A percentile compares a stretch with the other conserved stretches of the same genome.
Evolutionary conservation across 2,888 invertebrate species (phyloP).

Genomic region (Ommatoiulus sabulosus): DNA sequence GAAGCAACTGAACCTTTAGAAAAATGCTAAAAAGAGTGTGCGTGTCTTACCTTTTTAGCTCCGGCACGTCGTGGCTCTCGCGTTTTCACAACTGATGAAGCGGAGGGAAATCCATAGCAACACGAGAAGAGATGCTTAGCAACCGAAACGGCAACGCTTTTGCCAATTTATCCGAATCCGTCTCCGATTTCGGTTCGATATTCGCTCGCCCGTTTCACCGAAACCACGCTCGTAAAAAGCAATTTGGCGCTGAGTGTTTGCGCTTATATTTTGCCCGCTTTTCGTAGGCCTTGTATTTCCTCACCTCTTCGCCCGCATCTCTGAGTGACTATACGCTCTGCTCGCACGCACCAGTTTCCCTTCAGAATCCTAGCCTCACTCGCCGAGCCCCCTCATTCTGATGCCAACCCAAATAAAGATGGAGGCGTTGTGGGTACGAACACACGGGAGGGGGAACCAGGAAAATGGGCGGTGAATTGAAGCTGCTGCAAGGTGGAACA

Average conservation of each 20-base stretch:
- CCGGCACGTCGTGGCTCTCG: not conserved
- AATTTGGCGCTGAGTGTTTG: not conserved
- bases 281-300: not conserved
- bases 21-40: not conserved
- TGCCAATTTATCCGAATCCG: not conserved
- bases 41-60: constrained; percentile 15
- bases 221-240: not conserved
- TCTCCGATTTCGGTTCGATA: constrained; percentile 40
- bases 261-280: not conserved
- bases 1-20: not conserved
- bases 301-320: not conserved
- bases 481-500: not conserved
- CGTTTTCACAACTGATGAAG: constrained; percentile 34
- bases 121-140: constrained; percentile 33
- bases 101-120: constrained; percentile 36
- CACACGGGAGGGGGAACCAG: not conserved
- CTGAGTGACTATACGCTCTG: not conserved
- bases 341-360: not conserved
- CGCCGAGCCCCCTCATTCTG: not conserved
- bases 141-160: constrained; percentile 35
- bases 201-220: not conserved
- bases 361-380: constrained; percentile 2
- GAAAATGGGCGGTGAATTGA: not conserved
- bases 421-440: not conserved
- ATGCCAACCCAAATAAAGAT: not conserved